phyloP scores from a whole-genome alignment of 2,888 invertebrate species.

The Rhyacophila evoluta region DNA sequence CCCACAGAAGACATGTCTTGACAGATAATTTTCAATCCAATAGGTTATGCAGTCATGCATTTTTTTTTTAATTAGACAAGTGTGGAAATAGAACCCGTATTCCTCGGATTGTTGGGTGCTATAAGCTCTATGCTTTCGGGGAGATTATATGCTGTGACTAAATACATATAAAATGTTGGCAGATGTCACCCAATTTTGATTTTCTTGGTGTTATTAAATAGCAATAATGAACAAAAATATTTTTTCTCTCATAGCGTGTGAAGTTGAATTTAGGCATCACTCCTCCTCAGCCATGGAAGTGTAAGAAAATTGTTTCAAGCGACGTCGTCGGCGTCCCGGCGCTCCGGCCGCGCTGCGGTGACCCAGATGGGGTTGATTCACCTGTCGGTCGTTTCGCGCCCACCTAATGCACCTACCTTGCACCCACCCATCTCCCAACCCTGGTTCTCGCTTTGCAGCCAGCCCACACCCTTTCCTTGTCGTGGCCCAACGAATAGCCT shows the following conservation, averaged over 20 bases:
- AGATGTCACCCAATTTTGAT: too few relatives aligned
- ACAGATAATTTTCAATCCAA: too few relatives aligned
- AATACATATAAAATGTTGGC: too few relatives aligned
- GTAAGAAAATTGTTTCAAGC: constrained; percentile 17
- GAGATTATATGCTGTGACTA: too few relatives aligned
- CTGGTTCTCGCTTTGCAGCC: neutral
- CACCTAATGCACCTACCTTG: constrained; percentile 29
- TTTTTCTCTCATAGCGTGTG: neutral
- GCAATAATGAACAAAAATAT: too few relatives aligned
- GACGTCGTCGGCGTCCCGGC: constrained; percentile 16
- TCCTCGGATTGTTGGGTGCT: too few relatives aligned
- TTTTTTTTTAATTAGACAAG: too few relatives aligned
- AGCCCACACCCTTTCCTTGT: constrained; percentile 6
- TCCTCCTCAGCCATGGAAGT: neutral
- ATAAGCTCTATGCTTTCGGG: too few relatives aligned
- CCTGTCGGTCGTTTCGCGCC: constrained; percentile 41
- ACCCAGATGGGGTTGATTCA: constrained; percentile 54
- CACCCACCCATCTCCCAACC: constrained; percentile 32
- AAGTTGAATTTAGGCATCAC: constrained; percentile 8
- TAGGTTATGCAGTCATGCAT: too few relatives aligned
- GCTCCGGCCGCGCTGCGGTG: constrained; percentile 38
- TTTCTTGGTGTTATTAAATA: too few relatives aligned
- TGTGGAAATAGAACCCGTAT: too few relatives aligned
- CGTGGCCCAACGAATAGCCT: constrained; percentile 11
- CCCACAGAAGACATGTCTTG: too few relatives aligned